Percentiles rank a stretch among this genome's conserved stretches.
These are phyloP conservation scores for Zalophus californianus DNA, from an alignment of 2,797 vertebrate genomes.

Conservation along the genomic window DNA sequence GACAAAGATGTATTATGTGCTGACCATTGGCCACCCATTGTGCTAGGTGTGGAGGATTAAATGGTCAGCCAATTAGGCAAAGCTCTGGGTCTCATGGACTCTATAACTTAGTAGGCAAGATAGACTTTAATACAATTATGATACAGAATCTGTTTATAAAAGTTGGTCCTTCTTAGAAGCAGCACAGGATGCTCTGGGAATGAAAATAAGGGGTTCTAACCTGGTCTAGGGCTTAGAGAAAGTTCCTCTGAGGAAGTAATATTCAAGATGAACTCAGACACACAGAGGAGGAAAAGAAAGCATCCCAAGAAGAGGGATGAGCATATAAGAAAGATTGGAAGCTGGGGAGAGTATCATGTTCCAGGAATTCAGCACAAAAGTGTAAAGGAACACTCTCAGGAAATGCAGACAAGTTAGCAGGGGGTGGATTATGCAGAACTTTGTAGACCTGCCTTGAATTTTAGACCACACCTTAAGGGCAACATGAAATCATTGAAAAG, in stretches of 20 bases:
- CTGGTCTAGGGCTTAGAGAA: background rate
- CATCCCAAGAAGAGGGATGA: background rate
- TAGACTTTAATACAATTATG: background rate
- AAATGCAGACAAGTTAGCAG: background rate
- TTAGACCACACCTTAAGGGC: background rate
- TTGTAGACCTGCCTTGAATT: background rate
- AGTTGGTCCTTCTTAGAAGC: background rate
- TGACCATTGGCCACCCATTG: background rate
- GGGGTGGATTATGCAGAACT: background rate
- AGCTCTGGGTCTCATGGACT: background rate
- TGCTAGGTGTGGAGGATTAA: background rate
- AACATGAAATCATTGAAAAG: background rate
- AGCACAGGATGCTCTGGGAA: background rate
- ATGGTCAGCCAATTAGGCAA: background rate
- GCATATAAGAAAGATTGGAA: background rate
- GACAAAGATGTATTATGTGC: background rate
- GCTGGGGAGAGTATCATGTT: background rate
- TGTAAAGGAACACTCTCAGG: background rate
- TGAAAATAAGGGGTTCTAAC: background rate
- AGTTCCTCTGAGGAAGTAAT: background rate
- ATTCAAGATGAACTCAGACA: background rate
- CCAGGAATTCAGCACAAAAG: background rate
- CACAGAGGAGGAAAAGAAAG: background rate
- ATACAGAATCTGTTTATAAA: background rate
- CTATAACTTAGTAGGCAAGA: background rate